Conservation (phyloP, 2,113 vertebrate species). For the Myanophis thanlyinensis region DNA sequence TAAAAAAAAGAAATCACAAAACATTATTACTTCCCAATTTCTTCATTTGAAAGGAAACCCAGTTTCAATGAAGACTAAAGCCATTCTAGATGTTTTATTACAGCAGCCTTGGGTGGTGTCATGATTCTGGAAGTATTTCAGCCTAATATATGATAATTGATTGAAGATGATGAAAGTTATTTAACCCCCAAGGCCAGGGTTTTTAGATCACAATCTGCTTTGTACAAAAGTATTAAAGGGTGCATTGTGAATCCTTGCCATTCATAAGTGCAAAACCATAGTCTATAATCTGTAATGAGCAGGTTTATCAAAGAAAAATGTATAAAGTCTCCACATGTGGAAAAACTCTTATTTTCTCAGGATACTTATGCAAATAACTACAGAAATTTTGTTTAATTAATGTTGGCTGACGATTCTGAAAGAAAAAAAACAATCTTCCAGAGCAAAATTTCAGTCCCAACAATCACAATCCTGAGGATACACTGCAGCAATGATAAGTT, state of each 20-base stretch:
- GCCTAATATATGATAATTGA: background rate
- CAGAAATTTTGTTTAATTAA: background rate
- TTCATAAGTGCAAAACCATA: background rate
- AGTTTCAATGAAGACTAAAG: background rate
- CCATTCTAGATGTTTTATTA: background rate
- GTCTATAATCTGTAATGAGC: background rate
- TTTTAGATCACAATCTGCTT: background rate
- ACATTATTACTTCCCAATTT: fast-evolving
- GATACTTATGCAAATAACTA: background rate
- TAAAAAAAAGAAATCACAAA: constrained; percentile 43
- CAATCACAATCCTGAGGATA: background rate
- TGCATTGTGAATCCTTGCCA: background rate
- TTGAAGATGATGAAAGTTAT: background rate
- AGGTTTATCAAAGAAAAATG: background rate
- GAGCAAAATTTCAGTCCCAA: background rate
- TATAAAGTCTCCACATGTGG: background rate
- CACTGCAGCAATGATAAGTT: background rate
- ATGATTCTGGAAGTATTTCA: background rate
- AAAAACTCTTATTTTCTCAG: background rate
- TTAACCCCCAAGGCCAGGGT: background rate
- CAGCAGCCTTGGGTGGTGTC: background rate
- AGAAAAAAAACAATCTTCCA: background rate
- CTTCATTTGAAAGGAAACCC: background rate
- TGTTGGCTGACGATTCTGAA: background rate
- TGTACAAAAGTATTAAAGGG: background rate